Percentiles rank a stretch among this genome's conserved stretches.
Evolutionary conservation across 2,888 invertebrate genomes (phyloP).

Genomic region (Lithophane leautieri): DNA sequence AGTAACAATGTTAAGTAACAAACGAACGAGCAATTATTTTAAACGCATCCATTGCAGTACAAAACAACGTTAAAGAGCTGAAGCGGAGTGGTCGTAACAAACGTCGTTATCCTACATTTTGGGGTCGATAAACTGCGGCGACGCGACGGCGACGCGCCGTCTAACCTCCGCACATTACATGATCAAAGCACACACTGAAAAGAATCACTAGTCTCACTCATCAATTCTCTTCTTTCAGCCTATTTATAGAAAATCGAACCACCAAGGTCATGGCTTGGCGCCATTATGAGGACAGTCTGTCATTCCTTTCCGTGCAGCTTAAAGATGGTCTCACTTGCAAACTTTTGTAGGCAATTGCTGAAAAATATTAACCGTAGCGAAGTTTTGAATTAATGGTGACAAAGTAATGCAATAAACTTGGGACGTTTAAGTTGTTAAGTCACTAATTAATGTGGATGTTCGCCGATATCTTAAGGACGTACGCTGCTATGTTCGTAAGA

Average conservation of each 20-base stretch:
- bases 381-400: constrained; percentile 57
- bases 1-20: constrained; percentile 69
- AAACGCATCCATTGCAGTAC: constrained; percentile 79
- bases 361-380: constrained; percentile 51
- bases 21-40: constrained; percentile 80
- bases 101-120: constrained; percentile 87
- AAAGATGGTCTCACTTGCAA: constrained; percentile 38
- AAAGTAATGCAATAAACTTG: constrained; percentile 56
- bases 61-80: constrained; percentile 79
- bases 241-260: constrained; percentile 52
- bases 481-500: constrained; percentile 16
- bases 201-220: constrained; percentile 49
- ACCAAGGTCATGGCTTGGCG: constrained; percentile 37
- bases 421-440: constrained; percentile 42
- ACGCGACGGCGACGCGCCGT: constrained; percentile 78
- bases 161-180: constrained; percentile 78
- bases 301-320: constrained; percentile 39
- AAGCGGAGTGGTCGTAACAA: constrained; percentile 81
- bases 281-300: constrained; percentile 35
- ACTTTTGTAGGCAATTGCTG: constrained; percentile 45
- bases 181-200: constrained; percentile 71
- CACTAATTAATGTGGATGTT: constrained; percentile 53
- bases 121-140: constrained; percentile 86
- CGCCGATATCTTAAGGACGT: constrained; percentile 37
- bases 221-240: constrained; percentile 41